Evolutionary conservation across 2,797 vertebrate genomes (phyloP).

Genomic region (Halcyon badia): DNA sequence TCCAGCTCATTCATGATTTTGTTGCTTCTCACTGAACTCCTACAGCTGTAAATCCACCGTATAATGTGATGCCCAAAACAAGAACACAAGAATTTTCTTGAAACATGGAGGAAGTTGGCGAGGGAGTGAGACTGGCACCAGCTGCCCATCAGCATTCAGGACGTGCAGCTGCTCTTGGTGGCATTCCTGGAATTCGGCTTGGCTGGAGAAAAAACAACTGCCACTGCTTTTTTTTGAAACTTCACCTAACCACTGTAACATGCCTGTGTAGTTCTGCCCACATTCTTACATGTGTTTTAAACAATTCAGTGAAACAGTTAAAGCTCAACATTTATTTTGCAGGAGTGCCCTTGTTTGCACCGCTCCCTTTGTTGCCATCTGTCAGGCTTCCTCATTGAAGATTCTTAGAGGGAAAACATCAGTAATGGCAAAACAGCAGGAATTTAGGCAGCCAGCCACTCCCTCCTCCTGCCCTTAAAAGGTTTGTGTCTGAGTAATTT

Average conservation of each 20-base stretch:
- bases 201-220: constrained; percentile 53
- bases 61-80: not conserved
- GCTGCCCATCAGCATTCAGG: constrained; percentile 55
- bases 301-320: constrained; percentile 33
- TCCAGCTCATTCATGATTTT: not conserved
- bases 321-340: not conserved
- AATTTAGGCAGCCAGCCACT: constrained; percentile 36
- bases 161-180: not conserved
- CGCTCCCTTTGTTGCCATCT: constrained; percentile 66
- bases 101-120: not conserved
- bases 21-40: not conserved
- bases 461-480: not conserved
- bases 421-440: constrained; percentile 42
- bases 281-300: not conserved
- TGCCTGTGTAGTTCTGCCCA: constrained; percentile 6
- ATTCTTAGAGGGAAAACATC: constrained; percentile 35
- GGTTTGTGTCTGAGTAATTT: not conserved
- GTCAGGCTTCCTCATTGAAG: constrained; percentile 39
- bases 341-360: constrained; percentile 44
- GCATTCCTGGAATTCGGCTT: constrained; percentile 56
- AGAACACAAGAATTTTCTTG: not conserved
- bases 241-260: constrained; percentile 1
- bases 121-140: not conserved
- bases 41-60: not conserved
- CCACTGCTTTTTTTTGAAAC: not conserved